phyloP scores from a whole-genome alignment of 2,113 vertebrate species.

The Clarias macrocephalus region DNA sequence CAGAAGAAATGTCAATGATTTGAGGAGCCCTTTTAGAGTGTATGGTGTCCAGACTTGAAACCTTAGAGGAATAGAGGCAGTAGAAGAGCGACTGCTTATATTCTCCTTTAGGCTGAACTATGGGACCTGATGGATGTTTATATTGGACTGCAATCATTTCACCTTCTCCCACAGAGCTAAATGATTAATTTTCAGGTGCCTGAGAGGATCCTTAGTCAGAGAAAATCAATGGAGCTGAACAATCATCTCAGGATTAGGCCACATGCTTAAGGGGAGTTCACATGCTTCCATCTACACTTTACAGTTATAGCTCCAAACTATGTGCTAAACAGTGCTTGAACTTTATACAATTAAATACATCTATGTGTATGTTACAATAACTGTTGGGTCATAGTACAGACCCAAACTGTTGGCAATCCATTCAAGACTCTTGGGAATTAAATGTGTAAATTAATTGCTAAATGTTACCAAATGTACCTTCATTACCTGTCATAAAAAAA shows the following conservation, averaged over 20 bases:
- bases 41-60: conserved; percentile 31
- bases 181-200: conserved; percentile 32
- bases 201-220: conserved; percentile 28
- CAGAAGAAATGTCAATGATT: conserved; percentile 34
- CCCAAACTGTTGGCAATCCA: background rate
- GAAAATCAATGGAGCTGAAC: conserved; percentile 46
- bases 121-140: conserved; percentile 38
- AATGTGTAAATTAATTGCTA: too few relatives aligned
- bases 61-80: conserved; percentile 25
- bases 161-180: conserved; percentile 34
- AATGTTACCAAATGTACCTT: background rate
- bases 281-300: conserved; percentile 13
- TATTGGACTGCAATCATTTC: conserved; percentile 36
- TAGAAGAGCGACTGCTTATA: conserved; percentile 30
- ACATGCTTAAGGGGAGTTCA: background rate
- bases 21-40: conserved; percentile 10
- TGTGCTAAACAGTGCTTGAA: conserved; percentile 18
- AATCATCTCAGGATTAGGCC: conserved; percentile 40
- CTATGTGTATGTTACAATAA: background rate
- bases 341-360: background rate
- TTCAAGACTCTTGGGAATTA: background rate
- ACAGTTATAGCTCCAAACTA: background rate
- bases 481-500: background rate
- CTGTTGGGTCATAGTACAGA: background rate
- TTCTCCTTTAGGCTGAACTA: conserved; percentile 33